These are phyloP conservation scores for Xiphias gladius DNA, from an alignment of 2,113 vertebrate species.

Conservation along the genomic window DNA sequence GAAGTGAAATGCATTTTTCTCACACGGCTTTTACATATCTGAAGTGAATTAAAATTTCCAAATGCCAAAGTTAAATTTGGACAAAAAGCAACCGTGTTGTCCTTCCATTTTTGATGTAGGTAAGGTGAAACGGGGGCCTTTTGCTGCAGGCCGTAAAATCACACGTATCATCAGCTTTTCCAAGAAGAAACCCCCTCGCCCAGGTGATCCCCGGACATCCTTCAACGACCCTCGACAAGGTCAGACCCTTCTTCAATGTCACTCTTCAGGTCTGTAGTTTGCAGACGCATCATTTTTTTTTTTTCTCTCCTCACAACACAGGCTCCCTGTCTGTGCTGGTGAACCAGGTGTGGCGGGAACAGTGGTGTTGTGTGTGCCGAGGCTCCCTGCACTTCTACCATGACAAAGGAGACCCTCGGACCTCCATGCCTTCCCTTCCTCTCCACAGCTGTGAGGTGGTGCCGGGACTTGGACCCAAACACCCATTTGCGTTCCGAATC, in stretches of 20 bases:
- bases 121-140: constrained; percentile 91
- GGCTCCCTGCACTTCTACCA: constrained; percentile 93
- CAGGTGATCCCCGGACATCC: constrained; percentile 83
- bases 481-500: constrained; percentile 95
- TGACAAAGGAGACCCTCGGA: constrained; percentile 87
- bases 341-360: constrained; percentile 95
- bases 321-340: constrained; percentile 92
- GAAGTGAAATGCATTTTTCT: too few species aligned
- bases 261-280: background rate
- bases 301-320: constrained; percentile 48
- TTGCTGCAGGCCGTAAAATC: constrained; percentile 95
- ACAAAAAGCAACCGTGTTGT: background rate
- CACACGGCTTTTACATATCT: background rate
- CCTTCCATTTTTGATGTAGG: constrained; percentile 72
- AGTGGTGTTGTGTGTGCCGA: constrained; percentile 92
- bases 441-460: constrained; percentile 91
- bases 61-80: background rate
- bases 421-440: constrained; percentile 86
- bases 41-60: background rate
- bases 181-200: constrained; percentile 90
- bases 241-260: constrained; percentile 54
- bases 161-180: constrained; percentile 98
- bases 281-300: background rate
- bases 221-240: constrained; percentile 92
- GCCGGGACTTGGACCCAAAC: constrained; percentile 93